phyloP scores from a whole-genome alignment of 2,113 vertebrate genomes.

The Campylomormyrus numenius region DNA sequence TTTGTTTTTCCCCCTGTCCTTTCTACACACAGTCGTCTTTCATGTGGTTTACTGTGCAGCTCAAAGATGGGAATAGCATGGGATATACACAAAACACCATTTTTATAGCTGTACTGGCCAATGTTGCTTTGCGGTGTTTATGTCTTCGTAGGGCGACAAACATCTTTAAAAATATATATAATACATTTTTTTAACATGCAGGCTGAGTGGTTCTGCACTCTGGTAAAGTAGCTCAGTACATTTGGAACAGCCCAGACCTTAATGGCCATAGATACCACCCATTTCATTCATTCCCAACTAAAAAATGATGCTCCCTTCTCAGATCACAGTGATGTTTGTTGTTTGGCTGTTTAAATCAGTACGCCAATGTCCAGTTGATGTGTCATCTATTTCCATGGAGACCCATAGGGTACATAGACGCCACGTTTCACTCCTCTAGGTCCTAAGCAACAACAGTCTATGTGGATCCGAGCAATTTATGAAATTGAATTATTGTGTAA shows the following conservation, averaged over 20 bases:
- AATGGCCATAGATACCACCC: neutral
- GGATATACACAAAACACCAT: neutral
- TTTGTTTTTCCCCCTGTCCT: neutral
- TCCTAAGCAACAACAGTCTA: neutral
- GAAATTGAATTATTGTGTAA: constrained; percentile 3
- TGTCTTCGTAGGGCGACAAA: neutral
- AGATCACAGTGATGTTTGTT: neutral
- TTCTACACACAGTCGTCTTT: neutral
- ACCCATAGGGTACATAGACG: neutral
- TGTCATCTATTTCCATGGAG: neutral
- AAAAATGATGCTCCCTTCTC: neutral
- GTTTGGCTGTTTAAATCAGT: neutral
- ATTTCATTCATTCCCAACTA: neutral
- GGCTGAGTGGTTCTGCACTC: neutral
- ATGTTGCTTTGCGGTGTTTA: neutral
- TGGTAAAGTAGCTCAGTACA: neutral
- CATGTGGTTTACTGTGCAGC: constrained; percentile 1
- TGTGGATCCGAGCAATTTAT: neutral
- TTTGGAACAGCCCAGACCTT: neutral
- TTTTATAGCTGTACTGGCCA: neutral
- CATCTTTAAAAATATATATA: neutral
- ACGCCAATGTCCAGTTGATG: neutral
- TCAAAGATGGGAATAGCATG: neutral
- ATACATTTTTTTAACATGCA: neutral
- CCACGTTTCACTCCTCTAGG: neutral